Conservation (phyloP, 2,888 invertebrate species). For the Eugnorisma glareosa region DNA sequence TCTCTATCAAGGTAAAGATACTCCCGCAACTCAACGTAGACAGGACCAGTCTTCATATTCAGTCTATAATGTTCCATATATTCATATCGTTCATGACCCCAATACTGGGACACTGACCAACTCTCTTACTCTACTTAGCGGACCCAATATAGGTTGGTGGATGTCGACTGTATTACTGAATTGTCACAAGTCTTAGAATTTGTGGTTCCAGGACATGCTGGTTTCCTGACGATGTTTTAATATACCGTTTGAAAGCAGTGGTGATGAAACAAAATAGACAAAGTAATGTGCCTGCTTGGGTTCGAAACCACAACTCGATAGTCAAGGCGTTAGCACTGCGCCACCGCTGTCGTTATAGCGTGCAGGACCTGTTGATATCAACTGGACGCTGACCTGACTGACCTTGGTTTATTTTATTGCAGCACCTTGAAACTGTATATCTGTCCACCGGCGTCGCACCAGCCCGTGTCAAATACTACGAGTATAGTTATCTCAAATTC, state of each 20-base stretch:
- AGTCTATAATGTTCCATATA: no score
- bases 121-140: no score
- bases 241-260: no score
- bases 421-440: conserved; percentile 84
- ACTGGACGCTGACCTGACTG: background rate
- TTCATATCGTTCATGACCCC: no score
- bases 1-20: conserved; percentile 88
- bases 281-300: background rate
- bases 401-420: conserved; percentile 28
- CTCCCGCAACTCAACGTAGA: background rate
- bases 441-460: conserved; percentile 74
- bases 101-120: no score
- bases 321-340: background rate
- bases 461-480: background rate
- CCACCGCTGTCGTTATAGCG: background rate
- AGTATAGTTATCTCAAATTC: background rate
- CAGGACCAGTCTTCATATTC: background rate
- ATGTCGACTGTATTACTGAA: no score
- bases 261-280: no score
- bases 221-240: no score
- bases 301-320: background rate
- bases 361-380: background rate
- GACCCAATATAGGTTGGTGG: no score
- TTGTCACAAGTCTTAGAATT: no score
- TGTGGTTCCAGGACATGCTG: no score